Evolutionary conservation across 2,797 vertebrate genomes (phyloP).

Genomic region (Channallabes apus): DNA sequence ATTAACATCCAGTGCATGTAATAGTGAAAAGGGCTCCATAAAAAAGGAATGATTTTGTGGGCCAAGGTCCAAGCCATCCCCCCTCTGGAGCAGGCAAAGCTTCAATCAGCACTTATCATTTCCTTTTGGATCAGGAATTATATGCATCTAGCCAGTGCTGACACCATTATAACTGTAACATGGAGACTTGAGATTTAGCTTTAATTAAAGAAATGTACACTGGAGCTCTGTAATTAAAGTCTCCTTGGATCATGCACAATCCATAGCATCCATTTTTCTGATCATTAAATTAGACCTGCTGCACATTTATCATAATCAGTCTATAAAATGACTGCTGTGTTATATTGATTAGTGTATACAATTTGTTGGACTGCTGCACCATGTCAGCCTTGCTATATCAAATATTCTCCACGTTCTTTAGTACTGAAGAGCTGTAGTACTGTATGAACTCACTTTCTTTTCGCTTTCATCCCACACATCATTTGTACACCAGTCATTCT

Average conservation of each 20-base stretch:
- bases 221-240: constrained; percentile 35
- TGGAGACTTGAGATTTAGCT: constrained; percentile 13
- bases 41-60: constrained; percentile 72
- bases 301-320: constrained; percentile 26
- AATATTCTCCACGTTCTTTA: not conserved
- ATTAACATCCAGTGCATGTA: constrained; percentile 77
- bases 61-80: constrained; percentile 69
- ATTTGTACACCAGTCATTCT: constrained; percentile 16
- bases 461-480: constrained; percentile 2
- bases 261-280: constrained; percentile 12
- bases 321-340: constrained; percentile 4
- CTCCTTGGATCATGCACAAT: constrained; percentile 16
- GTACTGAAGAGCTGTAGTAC: not conserved
- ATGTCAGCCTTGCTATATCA: not conserved
- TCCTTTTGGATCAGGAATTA: constrained; percentile 59
- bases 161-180: constrained; percentile 48
- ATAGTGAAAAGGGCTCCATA: constrained; percentile 73
- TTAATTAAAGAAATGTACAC: constrained; percentile 31
- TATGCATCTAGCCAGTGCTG: constrained; percentile 42
- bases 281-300: constrained; percentile 11
- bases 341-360: not conserved
- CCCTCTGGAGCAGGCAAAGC: constrained; percentile 64
- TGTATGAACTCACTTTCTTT: not conserved
- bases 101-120: constrained; percentile 62
- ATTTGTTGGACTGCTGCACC: not conserved